These are phyloP conservation scores for Sarcophaga subvicina DNA, from an alignment of 2,888 invertebrate genomes.

Conservation along the genomic window DNA sequence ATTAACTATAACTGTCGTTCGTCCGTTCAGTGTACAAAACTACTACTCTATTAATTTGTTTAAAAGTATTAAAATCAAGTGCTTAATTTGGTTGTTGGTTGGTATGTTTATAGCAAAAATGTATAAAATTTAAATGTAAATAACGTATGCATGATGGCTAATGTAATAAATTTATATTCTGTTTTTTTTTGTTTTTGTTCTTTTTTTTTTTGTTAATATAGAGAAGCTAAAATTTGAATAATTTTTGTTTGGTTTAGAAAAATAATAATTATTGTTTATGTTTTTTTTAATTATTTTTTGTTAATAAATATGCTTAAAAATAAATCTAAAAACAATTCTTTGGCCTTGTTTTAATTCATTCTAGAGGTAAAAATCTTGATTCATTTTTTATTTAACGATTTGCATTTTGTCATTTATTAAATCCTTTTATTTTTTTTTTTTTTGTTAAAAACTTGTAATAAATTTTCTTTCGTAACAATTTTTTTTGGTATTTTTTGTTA, in stretches of 20 bases:
- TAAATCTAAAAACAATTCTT: slow-evolving; percentile 61
- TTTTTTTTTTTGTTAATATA: slow-evolving; percentile 20
- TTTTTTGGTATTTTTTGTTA: slow-evolving; percentile 35
- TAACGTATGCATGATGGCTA: background rate
- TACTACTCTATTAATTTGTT: background rate
- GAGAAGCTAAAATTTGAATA: slow-evolving; percentile 49
- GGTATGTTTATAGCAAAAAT: slow-evolving; percentile 21
- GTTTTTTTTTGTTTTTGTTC: slow-evolving; percentile 5
- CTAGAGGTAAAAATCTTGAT: slow-evolving; percentile 59
- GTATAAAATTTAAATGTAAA: slow-evolving; percentile 13
- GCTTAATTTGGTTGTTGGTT: slow-evolving; percentile 56
- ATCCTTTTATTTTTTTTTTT: slow-evolving; percentile 6
- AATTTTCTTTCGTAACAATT: slow-evolving; percentile 22
- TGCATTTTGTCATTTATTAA: slow-evolving; percentile 7
- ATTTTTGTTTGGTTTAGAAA: slow-evolving; percentile 14
- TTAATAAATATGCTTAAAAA: slow-evolving; percentile 46
- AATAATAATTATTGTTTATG: slow-evolving; percentile 27
- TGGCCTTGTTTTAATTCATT: slow-evolving; percentile 64
- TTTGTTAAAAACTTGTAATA: slow-evolving; percentile 52
- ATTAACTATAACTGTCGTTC: no score
- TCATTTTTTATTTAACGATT: slow-evolving; percentile 38
- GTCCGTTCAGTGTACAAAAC: background rate
- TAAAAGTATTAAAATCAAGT: slow-evolving; percentile 31
- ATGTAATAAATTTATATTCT: background rate
- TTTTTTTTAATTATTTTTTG: no score